A percentile compares a stretch with the other conserved stretches of the same genome.
Evolutionary conservation across 2,797 vertebrate genomes (phyloP).

Genomic region (Ataeniobius toweri): DNA sequence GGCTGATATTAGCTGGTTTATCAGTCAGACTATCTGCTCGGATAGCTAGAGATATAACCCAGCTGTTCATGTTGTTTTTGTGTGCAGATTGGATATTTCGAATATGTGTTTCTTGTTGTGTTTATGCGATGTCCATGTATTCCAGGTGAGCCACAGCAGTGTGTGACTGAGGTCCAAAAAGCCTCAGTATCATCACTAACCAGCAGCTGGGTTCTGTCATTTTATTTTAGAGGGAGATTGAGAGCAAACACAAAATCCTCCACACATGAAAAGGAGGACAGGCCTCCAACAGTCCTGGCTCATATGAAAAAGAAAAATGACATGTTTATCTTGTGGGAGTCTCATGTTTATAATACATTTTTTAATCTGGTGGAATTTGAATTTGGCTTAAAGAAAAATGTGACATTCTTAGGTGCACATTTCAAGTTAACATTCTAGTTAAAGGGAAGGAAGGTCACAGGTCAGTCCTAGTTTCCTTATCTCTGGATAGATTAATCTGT

Average conservation of each 20-base stretch:
- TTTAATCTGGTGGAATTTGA: slow-evolving; percentile 4
- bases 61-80: not conserved
- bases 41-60: not conserved
- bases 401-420: not conserved
- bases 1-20: not conserved
- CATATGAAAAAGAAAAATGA: slow-evolving; percentile 17
- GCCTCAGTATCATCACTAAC: slow-evolving; percentile 43
- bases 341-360: not conserved
- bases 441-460: not conserved
- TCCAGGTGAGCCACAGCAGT: slow-evolving; percentile 17
- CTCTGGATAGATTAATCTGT: not conserved
- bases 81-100: not conserved
- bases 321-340: slow-evolving; percentile 27
- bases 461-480: not conserved
- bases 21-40: not conserved
- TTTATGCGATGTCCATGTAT: slow-evolving; percentile 9
- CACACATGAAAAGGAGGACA: slow-evolving; percentile 4
- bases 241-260: slow-evolving; percentile 9
- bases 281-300: slow-evolving; percentile 8
- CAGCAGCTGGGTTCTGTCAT: slow-evolving; percentile 63
- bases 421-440: not conserved
- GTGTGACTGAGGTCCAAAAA: slow-evolving; percentile 43
- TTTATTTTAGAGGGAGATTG: slow-evolving; percentile 35
- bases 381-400: not conserved
- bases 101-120: slow-evolving; percentile 3